Evolutionary conservation across 2,797 vertebrate genomes (phyloP).

Genomic region (Bryconaethiops microstoma): DNA sequence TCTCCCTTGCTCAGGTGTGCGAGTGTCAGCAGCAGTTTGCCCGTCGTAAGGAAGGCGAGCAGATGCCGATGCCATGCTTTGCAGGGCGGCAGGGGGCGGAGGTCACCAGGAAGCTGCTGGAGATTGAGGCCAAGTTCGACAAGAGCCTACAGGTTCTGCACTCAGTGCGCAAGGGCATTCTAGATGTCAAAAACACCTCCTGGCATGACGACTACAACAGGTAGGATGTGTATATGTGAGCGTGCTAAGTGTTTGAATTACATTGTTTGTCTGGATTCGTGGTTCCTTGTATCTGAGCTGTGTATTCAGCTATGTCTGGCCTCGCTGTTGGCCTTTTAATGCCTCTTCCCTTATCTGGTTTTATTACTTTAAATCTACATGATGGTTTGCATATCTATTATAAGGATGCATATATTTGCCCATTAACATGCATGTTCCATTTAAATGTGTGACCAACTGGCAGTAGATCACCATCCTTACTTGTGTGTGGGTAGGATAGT

Average conservation of each 20-base stretch:
- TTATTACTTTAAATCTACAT: neutral
- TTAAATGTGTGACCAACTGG: slow-evolving; percentile 57
- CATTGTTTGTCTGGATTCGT: slow-evolving; percentile 43
- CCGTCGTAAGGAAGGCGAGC: slow-evolving; percentile 83
- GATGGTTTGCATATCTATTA: slow-evolving; percentile 40
- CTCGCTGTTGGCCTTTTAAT: neutral
- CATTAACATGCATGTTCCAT: slow-evolving; percentile 57
- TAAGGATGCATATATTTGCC: slow-evolving; percentile 31
- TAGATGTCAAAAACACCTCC: slow-evolving; percentile 80
- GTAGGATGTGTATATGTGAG: slow-evolving; percentile 59
- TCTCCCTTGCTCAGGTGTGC: slow-evolving; percentile 78
- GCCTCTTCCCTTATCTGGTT: neutral
- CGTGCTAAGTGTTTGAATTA: slow-evolving; percentile 48
- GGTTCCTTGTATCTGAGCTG: neutral
- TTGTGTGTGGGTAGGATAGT: slow-evolving; percentile 51
- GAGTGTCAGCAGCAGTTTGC: slow-evolving; percentile 87
- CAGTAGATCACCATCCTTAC: slow-evolving; percentile 26
- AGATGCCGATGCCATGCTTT: slow-evolving; percentile 79
- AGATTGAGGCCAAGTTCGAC: slow-evolving; percentile 79
- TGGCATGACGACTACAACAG: slow-evolving; percentile 82
- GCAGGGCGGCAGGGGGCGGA: slow-evolving; percentile 72
- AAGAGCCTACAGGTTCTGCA: slow-evolving; percentile 72
- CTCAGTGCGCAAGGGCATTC: slow-evolving; percentile 68
- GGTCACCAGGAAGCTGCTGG: slow-evolving; percentile 73
- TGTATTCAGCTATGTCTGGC: neutral